Evolutionary conservation across 2,113 vertebrate genomes (phyloP), one percentile per base, ranked within the genome.

Genomic region (Bubo scandiacus): DNA sequence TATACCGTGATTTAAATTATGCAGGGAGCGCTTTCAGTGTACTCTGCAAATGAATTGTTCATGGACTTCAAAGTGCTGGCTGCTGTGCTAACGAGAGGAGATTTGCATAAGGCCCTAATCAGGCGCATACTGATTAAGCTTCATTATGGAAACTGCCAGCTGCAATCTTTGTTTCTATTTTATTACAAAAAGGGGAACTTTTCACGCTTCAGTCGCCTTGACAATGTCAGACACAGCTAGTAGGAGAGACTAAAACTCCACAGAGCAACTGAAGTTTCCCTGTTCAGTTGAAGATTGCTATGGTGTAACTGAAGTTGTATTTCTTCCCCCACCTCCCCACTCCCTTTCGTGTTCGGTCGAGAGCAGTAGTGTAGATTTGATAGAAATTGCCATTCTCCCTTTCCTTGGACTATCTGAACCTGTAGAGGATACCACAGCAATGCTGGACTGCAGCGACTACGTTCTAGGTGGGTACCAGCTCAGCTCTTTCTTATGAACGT

Each of bases 71-170:
- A 99, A 99, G 99, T 98, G 98, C 98, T 98, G 98, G 98, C 99
- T 99, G 99, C 99, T 98, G 98, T 98, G 98, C 99, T 99, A 99
- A 99, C 99, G 98, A 99, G 99, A 98, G 97, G 92, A 98, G 98
- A 99, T 99, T 99, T 99, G 99, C 99, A 99, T 99, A 99, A 98
- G 98, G 98, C 98, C 99, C 99, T 99, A 99, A 99, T 99, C 99
- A 99, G 98, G 97, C 98, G 99, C 99, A 99, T 99, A 99, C 99
- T 99, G 99, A 99, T 99, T 99, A 99, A 98, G 98, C 98, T 99
- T 99, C 99, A 99, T 99, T 99, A 99, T 99, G 99, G 99, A 98
- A 98, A 98, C 98, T 98, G 99, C 99, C 99, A 99, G 99, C 99
- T 99, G 99, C 99, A 99, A 99, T 99, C 99, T 99, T 99, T 99